Percentiles rank a stretch among this genome's conserved stretches.
These are phyloP conservation scores for Drosophila phalerata DNA, from an alignment of 2,888 invertebrate genomes.

Conservation along the genomic window DNA sequence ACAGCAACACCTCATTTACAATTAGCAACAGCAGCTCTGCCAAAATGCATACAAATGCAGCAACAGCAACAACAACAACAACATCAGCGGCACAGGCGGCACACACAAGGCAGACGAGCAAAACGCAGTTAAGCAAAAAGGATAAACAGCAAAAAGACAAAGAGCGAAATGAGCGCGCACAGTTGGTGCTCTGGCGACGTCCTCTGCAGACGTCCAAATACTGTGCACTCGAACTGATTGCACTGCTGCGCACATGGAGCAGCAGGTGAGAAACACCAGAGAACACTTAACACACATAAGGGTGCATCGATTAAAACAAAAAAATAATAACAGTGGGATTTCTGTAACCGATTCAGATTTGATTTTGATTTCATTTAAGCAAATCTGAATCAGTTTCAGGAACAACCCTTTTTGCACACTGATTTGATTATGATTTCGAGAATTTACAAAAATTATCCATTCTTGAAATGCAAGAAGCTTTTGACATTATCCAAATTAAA, in stretches of 20 bases:
- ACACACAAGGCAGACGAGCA: constrained; percentile 51
- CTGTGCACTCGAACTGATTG: constrained; percentile 90
- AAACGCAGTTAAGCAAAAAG: constrained; percentile 69
- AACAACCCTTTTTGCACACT: too few species aligned
- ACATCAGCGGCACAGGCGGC: neutral
- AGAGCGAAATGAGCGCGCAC: constrained; percentile 87
- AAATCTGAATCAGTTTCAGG: too few species aligned
- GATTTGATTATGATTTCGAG: too few species aligned
- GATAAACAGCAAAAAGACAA: constrained; percentile 84
- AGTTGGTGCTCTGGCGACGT: constrained; percentile 92
- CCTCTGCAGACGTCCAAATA: constrained; percentile 93
- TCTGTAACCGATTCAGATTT: too few species aligned
- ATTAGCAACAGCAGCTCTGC: constrained; percentile 21
- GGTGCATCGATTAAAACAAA: too few species aligned
- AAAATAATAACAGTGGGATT: too few species aligned
- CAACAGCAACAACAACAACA: neutral
- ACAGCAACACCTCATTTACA: constrained; percentile 43
- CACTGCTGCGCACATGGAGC: constrained; percentile 88
- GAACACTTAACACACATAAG: neutral
- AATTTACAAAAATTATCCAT: too few species aligned
- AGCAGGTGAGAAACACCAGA: constrained; percentile 87
- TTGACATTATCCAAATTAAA: too few species aligned
- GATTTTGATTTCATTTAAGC: too few species aligned
- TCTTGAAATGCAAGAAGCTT: too few species aligned
- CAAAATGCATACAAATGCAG: constrained; percentile 17